Evolutionary conservation across 1,140 invertebrate genomes (phyloP).

Genomic region (Drosophila pseudoobscura): DNA sequence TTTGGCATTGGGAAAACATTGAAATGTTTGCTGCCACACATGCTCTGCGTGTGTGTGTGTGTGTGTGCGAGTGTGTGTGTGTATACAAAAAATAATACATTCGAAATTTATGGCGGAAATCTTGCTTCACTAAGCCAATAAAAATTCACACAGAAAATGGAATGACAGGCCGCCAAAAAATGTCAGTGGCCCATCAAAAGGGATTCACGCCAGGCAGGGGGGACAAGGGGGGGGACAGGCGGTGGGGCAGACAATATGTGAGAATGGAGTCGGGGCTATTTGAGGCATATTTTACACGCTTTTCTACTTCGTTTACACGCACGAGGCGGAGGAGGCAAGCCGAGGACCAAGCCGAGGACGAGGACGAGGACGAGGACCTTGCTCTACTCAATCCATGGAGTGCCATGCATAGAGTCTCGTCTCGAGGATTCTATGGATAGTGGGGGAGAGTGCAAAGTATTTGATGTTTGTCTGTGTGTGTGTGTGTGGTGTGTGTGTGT

Average conservation of each 20-base stretch:
- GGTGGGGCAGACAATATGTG: conserved; percentile 21
- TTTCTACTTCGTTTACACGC: conserved; percentile 70
- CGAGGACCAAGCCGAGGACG: not conserved
- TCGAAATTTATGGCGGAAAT: conserved; percentile 23
- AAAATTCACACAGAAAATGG: conserved; percentile 63
- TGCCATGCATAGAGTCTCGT: not conserved
- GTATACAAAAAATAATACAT: not conserved
- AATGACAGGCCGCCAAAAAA: conserved; percentile 65
- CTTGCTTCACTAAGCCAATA: conserved; percentile 51
- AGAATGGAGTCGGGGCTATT: conserved; percentile 61
- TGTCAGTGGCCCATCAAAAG: conserved; percentile 65
- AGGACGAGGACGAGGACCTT: conserved; percentile 32
- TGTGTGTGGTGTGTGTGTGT: conserved; percentile 35
- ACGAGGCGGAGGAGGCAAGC: conserved; percentile 49
- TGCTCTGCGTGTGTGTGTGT: no score
- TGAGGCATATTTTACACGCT: conserved; percentile 77
- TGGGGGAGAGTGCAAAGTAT: conserved; percentile 60
- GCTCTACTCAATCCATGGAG: conserved; percentile 21
- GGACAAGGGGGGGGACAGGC: not conserved
- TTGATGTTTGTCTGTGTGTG: conserved; percentile 21
- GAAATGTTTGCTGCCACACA: not conserved
- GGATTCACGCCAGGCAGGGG: conserved; percentile 45
- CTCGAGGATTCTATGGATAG: conserved; percentile 45
- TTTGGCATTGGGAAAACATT: conserved; percentile 1
- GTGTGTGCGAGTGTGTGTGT: not conserved